Conservation (phyloP, 2,888 invertebrate species). For the Philereme transversata region DNA sequence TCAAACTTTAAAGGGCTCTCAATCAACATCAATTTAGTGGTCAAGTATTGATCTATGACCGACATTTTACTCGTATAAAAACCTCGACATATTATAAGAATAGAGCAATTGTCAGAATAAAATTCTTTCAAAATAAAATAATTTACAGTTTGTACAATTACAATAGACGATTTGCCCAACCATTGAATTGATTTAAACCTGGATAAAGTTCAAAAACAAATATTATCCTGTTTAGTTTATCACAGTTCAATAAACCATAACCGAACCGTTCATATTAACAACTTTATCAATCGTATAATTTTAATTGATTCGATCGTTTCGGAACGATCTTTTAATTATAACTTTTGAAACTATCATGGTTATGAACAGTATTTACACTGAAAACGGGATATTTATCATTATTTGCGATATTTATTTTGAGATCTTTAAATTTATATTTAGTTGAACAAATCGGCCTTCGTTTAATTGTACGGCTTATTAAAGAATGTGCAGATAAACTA, state of each 20-base stretch:
- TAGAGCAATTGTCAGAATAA: conserved; percentile 25
- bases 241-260: background rate
- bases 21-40: conserved; percentile 51
- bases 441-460: conserved; percentile 37
- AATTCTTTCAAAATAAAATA: background rate
- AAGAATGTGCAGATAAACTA: conserved; percentile 12
- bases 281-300: conserved; percentile 1
- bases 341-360: background rate
- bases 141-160: conserved; percentile 32
- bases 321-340: conserved; percentile 5
- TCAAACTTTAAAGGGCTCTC: conserved; percentile 43
- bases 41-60: conserved; percentile 51
- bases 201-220: background rate
- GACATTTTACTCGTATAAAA: conserved; percentile 23
- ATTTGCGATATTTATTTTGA: background rate
- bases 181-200: background rate
- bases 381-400: no score
- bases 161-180: conserved; percentile 17
- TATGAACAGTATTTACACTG: no score
- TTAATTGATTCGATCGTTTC: conserved; percentile 12
- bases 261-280: background rate
- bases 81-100: conserved; percentile 47
- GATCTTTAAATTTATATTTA: conserved; percentile 36
- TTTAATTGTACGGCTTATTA: conserved; percentile 5
- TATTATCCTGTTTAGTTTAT: background rate